Evolutionary conservation across 2,797 vertebrate genomes (phyloP), one percentile per base, ranked within the genome.

Genomic region (Sandelia bainsii): DNA sequence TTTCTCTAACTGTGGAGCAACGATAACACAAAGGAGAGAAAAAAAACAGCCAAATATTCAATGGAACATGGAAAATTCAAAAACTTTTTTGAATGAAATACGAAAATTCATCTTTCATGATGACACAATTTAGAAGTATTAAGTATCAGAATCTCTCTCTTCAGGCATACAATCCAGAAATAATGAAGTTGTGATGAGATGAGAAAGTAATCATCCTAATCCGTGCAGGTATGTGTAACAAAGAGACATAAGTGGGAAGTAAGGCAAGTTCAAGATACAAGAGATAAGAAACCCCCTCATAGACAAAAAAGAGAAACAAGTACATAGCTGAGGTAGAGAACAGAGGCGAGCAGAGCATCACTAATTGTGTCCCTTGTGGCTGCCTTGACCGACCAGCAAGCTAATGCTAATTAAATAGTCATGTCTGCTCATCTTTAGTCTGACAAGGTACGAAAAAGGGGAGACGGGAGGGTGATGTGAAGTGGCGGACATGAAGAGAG

Each of bases 391-490:
- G 40, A 49, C 51, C 70, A 51, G 79, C 69, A 25, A 64, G 65
- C 84, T 72, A 77, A 87, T 77, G 75, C 81, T 86, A 78, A 88
- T 91, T 87, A 90, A 92, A 89, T 80, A 91, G 84, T 90, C 84
- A 87, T 89, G 87, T 89, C 64, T 34, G 58, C 70, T 74, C 69
- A 45, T 75, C 72, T 81, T 69, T 32, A 64, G 63, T 72, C 70
- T 78, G 84, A 82, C 62, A 59, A 49, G 60, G 67, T 67, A 79
- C 23, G 1, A 50, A 69, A 69, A 57, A 77, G 59, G 72, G 58
- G 34, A 71, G 59, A 53, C 4, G 9, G 13, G 52, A 25, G 68
- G 67, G 78, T 54, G 67, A 60, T 45, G 39, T 3, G 8, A 51
- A 61, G 22, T 11, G 23, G 20, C 1, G 25, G 52, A 25, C 27